phyloP scores from a whole-genome alignment of 2,888 invertebrate genomes.

The Antheraea yamamai region DNA sequence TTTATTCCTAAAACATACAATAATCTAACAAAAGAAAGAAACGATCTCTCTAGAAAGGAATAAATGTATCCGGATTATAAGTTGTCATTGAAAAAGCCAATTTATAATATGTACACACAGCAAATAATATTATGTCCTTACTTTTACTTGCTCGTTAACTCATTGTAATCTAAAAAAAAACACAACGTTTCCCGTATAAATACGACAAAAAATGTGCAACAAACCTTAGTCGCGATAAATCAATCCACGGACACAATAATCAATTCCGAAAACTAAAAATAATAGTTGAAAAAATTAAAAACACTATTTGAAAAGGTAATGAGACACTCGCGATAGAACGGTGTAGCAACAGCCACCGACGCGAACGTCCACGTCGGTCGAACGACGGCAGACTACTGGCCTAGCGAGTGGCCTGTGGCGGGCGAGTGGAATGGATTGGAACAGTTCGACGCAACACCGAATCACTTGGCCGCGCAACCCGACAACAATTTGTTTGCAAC shows the following conservation, averaged over 20 bases:
- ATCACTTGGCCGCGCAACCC: constrained; percentile 26
- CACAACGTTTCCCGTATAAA: constrained; percentile 21
- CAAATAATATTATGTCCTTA: constrained; percentile 27
- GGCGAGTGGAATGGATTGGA: constrained; percentile 12
- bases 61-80: constrained; percentile 15
- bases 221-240: constrained; percentile 50
- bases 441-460: constrained; percentile 20
- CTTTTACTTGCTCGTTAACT: constrained; percentile 38
- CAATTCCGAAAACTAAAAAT: constrained; percentile 5
- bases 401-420: constrained; percentile 22
- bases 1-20: background rate
- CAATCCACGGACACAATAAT: constrained; percentile 69
- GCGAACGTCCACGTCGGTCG: constrained; percentile 56
- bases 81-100: constrained; percentile 14
- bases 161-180: constrained; percentile 37
- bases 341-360: constrained; percentile 26
- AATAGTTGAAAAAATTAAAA: constrained; percentile 36
- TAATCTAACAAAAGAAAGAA: background rate
- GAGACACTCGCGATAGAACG: constrained; percentile 60
- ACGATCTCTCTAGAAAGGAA: background rate
- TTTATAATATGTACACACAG: constrained; percentile 8
- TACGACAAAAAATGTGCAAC: constrained; percentile 36
- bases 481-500: constrained; percentile 51
- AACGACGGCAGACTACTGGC: constrained; percentile 63
- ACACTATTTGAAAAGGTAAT: constrained; percentile 49